A percentile compares a stretch with the other conserved stretches of the same genome.
These are phyloP conservation scores for Subacronicta megacephala DNA, from an alignment of 2,888 invertebrate species.

Conservation along the genomic window DNA sequence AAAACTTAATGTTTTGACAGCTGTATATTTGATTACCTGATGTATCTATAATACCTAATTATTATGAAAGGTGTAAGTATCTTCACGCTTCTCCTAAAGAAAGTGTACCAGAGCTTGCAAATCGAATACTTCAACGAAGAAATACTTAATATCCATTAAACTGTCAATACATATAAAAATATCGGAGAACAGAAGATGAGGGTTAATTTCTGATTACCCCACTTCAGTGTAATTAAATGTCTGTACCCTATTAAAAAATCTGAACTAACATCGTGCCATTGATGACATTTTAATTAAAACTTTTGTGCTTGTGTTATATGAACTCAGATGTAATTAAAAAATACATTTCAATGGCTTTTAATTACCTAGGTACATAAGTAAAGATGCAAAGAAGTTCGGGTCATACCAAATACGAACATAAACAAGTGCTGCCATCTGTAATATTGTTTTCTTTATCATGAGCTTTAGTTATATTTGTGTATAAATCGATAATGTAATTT, in stretches of 20 bases:
- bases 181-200: too few species aligned
- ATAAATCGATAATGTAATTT: constrained; percentile 59
- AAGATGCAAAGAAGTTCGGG: too few species aligned
- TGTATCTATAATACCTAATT: constrained; percentile 24
- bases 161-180: not conserved
- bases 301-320: constrained; percentile 16
- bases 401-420: too few species aligned
- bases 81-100: constrained; percentile 46
- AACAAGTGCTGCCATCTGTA: not conserved
- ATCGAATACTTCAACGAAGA: constrained; percentile 47
- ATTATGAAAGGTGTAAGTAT: constrained; percentile 30
- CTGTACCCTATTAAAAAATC: constrained; percentile 50
- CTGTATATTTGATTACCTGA: constrained; percentile 17
- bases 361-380: too few species aligned
- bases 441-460: not conserved
- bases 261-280: constrained; percentile 81
- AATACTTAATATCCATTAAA: constrained; percentile 42
- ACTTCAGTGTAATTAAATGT: constrained; percentile 18
- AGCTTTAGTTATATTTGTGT: constrained; percentile 45
- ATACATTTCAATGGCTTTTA: too few species aligned
- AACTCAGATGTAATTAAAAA: too few species aligned
- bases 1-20: constrained; percentile 21
- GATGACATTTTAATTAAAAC: constrained; percentile 67
- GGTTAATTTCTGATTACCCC: not conserved
- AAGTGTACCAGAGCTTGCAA: constrained; percentile 55